phyloP scores from a whole-genome alignment of 2,888 invertebrate genomes.

The Athripsodes cinereus region DNA sequence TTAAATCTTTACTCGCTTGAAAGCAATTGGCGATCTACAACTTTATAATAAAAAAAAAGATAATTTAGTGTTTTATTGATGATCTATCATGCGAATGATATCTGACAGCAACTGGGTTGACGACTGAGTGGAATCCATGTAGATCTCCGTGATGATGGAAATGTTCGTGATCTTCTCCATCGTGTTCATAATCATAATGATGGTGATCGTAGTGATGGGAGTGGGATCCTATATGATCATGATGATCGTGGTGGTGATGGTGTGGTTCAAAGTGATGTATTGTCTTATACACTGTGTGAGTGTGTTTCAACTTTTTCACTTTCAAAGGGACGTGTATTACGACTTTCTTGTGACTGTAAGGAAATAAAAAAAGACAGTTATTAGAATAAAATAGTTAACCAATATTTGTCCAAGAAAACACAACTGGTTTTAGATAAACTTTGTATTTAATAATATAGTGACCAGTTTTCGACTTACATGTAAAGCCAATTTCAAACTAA shows the following conservation, averaged over 20 bases:
- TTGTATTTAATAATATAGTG: no score
- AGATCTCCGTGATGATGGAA: conserved; percentile 40
- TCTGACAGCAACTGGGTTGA: conserved; percentile 2
- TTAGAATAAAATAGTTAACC: no score
- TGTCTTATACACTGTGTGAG: conserved; percentile 65
- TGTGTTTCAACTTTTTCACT: conserved; percentile 63
- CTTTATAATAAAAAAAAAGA: no score
- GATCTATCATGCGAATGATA: not conserved
- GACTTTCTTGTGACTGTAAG: conserved; percentile 54
- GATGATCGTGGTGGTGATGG: conserved; percentile 29
- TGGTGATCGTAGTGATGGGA: conserved; percentile 27
- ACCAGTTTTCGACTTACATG: no score
- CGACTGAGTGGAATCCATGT: conserved; percentile 38
- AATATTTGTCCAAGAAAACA: no score
- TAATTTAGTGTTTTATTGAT: no score
- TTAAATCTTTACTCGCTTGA: no score
- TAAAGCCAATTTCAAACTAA: no score
- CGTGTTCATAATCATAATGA: conserved; percentile 33
- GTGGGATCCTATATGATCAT: conserved; percentile 28
- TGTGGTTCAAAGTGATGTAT: conserved; percentile 50
- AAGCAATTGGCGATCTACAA: no score
- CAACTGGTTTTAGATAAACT: no score
- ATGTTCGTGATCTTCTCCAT: conserved; percentile 46
- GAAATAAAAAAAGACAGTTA: not conserved
- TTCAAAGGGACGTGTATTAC: conserved; percentile 62